Evolutionary conservation across 2,888 invertebrate species (phyloP).

Genomic region (Argyresthia goedartella): DNA sequence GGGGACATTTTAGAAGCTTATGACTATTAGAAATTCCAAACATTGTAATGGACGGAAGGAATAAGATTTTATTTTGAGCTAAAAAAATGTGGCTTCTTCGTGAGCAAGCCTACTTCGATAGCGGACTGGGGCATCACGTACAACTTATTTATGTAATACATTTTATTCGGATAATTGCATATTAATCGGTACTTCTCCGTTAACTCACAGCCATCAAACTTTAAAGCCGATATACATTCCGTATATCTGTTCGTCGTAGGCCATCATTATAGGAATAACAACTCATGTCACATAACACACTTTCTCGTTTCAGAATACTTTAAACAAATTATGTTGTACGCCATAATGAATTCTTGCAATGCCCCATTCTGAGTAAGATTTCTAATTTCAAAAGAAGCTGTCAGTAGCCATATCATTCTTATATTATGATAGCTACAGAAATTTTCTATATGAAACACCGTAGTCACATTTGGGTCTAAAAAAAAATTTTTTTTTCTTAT

Average conservation of each 20-base stretch:
- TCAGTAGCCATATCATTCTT: constrained; percentile 24
- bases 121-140: constrained; percentile 26
- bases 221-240: constrained; percentile 26
- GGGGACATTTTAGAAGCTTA: constrained; percentile 37
- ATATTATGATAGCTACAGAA: background rate
- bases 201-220: constrained; percentile 35
- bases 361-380: constrained; percentile 26
- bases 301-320: background rate
- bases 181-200: constrained; percentile 7
- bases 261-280: constrained; percentile 10
- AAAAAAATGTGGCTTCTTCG: constrained; percentile 25
- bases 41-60: constrained; percentile 58
- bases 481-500: background rate
- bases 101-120: constrained; percentile 12
- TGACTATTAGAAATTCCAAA: constrained; percentile 47
- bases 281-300: background rate
- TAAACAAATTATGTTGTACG: too few relatives aligned
- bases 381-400: constrained; percentile 35
- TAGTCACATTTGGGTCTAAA: constrained; percentile 22
- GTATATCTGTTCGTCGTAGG: constrained; percentile 25
- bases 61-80: constrained; percentile 43
- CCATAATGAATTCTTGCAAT: constrained; percentile 22
- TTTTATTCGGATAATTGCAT: constrained; percentile 16
- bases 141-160: background rate
- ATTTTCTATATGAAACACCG: constrained; percentile 15